Conservation (phyloP, 92 coral and sea anemone species). For the Parazoanthus darwini region DNA sequence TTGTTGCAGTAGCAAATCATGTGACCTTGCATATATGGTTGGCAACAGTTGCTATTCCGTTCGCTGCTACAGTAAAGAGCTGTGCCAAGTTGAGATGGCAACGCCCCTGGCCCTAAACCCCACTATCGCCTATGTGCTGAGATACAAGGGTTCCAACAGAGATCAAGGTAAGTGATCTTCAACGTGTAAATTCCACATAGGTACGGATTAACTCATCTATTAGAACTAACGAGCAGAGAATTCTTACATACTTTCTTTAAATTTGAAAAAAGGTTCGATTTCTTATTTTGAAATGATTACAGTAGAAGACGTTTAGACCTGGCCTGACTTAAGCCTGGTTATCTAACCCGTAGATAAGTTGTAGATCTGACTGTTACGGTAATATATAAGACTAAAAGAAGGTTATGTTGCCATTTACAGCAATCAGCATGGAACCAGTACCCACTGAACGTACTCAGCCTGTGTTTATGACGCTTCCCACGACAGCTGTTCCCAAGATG, state of each 20-base stretch:
- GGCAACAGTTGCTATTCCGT: constrained; percentile 84
- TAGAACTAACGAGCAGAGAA: no score
- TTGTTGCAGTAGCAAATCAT: constrained; percentile 81
- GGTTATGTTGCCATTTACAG: not conserved
- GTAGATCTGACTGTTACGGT: no score
- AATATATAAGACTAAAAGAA: not conserved
- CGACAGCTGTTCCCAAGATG: not conserved
- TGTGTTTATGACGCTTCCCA: not conserved
- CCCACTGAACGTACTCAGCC: constrained; percentile 7
- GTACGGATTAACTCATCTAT: no score
- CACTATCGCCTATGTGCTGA: constrained; percentile 66
- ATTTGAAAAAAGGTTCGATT: no score
- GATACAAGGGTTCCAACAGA: constrained; percentile 52
- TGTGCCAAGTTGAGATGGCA: constrained; percentile 72
- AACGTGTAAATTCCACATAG: no score
- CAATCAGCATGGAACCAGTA: constrained; percentile 3
- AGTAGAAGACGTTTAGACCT: no score
- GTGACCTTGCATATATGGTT: constrained; percentile 88
- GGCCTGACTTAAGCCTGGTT: no score
- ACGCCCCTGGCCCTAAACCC: constrained; percentile 78
- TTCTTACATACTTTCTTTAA: no score
- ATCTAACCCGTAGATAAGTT: no score
- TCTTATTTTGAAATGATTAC: no score
- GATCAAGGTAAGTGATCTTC: constrained; percentile 47
- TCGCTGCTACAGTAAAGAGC: constrained; percentile 65